phyloP scores from a whole-genome alignment of 1,140 invertebrate genomes.

The Leptinotarsa defecta region DNA sequence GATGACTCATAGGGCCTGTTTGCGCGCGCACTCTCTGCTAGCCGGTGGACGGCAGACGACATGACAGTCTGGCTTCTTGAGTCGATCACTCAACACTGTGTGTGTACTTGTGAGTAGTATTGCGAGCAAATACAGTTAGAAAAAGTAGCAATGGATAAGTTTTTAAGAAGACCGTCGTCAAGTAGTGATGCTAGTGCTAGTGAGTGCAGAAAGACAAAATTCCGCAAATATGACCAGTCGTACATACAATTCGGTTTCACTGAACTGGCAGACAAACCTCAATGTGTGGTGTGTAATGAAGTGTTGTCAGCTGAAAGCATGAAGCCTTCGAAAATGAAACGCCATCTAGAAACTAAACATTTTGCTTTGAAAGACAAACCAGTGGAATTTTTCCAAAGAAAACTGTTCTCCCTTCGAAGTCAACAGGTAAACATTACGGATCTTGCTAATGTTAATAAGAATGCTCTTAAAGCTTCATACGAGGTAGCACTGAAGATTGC shows the following conservation, averaged over 20 bases:
- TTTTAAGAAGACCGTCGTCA: slow-evolving; percentile 1
- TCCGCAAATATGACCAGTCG: slow-evolving; percentile 1
- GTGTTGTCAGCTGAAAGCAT: slow-evolving; percentile 43
- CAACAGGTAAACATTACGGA: slow-evolving; percentile 43
- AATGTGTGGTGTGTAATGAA: slow-evolving; percentile 44
- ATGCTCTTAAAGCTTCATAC: slow-evolving; percentile 36
- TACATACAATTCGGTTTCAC: slow-evolving; percentile 17
- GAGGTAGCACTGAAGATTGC: slow-evolving; percentile 41
- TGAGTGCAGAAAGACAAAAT: background rate
- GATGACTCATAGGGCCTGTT: too few relatives aligned
- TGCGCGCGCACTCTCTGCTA: too few relatives aligned
- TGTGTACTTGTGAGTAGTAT: too few relatives aligned
- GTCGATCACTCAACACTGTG: too few relatives aligned
- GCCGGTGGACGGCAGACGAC: too few relatives aligned
- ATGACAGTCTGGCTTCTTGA: too few relatives aligned
- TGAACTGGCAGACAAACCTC: slow-evolving; percentile 22
- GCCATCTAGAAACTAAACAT: slow-evolving; percentile 45
- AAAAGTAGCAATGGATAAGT: slow-evolving; percentile 3
- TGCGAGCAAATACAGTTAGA: too few relatives aligned
- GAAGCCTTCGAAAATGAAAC: slow-evolving; percentile 46
- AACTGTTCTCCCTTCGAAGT: slow-evolving; percentile 41
- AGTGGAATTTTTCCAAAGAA: slow-evolving; percentile 45
- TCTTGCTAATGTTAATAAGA: slow-evolving; percentile 39
- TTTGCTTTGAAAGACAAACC: slow-evolving; percentile 43
- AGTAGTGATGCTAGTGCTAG: background rate